phyloP scores from a whole-genome alignment of 2,797 vertebrate species.

The Brachyrhaphis roseni region DNA sequence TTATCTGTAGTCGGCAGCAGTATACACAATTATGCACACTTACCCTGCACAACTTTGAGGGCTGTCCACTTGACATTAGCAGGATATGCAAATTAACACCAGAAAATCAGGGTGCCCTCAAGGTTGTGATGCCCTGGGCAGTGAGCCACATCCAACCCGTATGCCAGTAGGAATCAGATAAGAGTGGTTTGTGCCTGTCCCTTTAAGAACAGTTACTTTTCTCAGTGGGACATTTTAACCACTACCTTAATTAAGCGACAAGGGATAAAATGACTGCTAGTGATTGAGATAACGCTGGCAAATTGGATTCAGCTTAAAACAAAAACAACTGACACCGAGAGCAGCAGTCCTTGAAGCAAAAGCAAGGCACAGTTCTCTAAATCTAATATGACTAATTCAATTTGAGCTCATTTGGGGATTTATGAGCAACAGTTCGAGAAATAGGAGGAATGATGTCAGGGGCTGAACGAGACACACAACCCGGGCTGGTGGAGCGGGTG shows the following conservation, averaged over 20 bases:
- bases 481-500: neutral
- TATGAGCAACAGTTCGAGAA: conserved; percentile 25
- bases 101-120: neutral
- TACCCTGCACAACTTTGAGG: neutral
- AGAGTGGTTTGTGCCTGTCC: neutral
- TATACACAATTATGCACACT: neutral
- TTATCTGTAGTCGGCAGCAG: neutral
- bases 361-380: neutral
- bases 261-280: neutral
- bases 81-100: neutral
- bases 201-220: neutral
- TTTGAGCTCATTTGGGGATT: conserved; percentile 36
- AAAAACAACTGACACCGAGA: conserved; percentile 10
- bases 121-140: neutral
- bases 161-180: neutral
- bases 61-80: neutral
- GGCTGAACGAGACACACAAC: neutral
- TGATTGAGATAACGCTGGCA: neutral
- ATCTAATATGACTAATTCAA: conserved; percentile 28
- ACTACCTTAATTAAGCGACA: neutral
- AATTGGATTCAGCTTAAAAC: neutral
- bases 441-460: conserved; percentile 26
- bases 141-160: neutral
- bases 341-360: conserved; percentile 32
- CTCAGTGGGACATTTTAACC: neutral